Evolutionary conservation across 2,113 vertebrate species (phyloP), one percentile per base, ranked within the genome.

Genomic region (Lamprotornis superbus): DNA sequence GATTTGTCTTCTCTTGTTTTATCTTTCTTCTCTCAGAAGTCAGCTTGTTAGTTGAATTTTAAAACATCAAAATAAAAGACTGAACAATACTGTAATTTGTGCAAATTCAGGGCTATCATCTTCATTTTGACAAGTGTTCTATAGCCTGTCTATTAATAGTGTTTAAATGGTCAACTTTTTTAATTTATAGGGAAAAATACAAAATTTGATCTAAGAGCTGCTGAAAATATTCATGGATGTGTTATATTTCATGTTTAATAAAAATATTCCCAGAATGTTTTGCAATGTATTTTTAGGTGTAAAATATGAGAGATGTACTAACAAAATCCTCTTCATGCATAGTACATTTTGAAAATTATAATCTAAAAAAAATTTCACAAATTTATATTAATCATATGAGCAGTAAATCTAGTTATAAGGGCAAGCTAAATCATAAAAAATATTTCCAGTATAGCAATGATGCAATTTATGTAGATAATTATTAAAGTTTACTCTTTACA

Each of bases 1-100:
- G 82, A 83, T 69, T 94, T 98, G 93, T 96, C 94, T 97, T 97
- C 94, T 95, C 64, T 89, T 93, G 68, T 90, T 90, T 63, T 77
- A 56, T 90, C 90, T 94, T 87, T 87, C 33, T 82, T 96, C 96
- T 95, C 89, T 94, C 64, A 63, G 81, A 91, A 89, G 68, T 84
- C 65, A 80, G 78, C 59, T 89, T 89, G 52, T 57, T 85, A 78
- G 68, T 14, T 79, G 35, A 75, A 69, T 95, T 94, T 96, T 83
- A 81, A 73, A 80, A 89, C 77, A 88, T 92, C 70, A 93, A 74
- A 97, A 84, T 74, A 91, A 84, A 52, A 90, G 39, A 84, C 20
- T 85, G 85, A 65, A 64, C n/a, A 68, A 65, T 73, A 67, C 15
- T 94, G 88, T 84, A 87, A 91, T 93, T 94, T 86, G 52, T 5